Conservation (phyloP, 2,888 invertebrate species). For the Tipula confusa region DNA sequence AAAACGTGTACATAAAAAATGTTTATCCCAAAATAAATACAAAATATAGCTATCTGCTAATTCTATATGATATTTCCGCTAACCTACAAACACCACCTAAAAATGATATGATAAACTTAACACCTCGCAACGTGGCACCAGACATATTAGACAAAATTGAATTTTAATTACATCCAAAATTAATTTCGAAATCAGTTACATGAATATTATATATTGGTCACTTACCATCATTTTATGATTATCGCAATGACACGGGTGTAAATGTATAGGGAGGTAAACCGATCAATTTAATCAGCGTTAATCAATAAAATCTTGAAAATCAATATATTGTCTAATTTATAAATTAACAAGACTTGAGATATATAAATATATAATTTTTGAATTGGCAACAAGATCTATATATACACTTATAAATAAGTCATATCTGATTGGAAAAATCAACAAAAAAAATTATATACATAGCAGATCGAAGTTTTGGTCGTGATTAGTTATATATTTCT, state of each 20-base stretch:
- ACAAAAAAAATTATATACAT: background rate
- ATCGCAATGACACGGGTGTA: background rate
- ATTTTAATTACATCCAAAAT: background rate
- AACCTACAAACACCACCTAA: background rate
- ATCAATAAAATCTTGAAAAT: background rate
- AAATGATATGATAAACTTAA: background rate
- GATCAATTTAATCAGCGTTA: background rate
- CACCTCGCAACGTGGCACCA: background rate
- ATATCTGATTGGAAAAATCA: slow-evolving; percentile 20
- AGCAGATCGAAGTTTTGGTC: background rate
- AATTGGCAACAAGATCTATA: slow-evolving; percentile 4
- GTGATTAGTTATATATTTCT: background rate
- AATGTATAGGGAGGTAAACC: background rate
- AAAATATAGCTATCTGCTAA: background rate
- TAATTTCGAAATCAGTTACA: background rate
- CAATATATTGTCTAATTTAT: slow-evolving; percentile 12
- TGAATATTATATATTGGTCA: background rate
- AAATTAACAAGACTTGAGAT: background rate
- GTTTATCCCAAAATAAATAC: background rate
- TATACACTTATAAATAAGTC: background rate
- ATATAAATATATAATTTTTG: background rate
- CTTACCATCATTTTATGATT: background rate
- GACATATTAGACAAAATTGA: background rate
- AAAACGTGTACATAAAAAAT: background rate
- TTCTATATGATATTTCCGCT: background rate